Percentiles rank a stretch among this genome's conserved stretches.
phyloP scores from a whole-genome alignment of 2,888 invertebrate genomes.

The Macroteleia sp. region DNA sequence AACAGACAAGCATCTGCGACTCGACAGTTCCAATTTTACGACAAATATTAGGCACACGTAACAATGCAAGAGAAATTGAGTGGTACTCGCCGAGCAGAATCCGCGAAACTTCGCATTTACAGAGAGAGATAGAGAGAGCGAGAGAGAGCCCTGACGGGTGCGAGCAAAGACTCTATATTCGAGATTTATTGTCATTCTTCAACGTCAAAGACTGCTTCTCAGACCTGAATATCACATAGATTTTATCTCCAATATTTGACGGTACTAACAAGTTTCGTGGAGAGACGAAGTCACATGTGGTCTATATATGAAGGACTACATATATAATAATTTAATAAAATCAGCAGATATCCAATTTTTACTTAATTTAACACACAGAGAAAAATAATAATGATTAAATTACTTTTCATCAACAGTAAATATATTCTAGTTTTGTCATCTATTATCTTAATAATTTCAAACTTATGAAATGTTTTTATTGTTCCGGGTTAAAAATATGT shows the following conservation, averaged over 20 bases:
- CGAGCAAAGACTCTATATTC: conserved; percentile 44
- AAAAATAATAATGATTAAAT: no score
- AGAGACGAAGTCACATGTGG: no score
- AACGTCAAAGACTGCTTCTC: conserved; percentile 44
- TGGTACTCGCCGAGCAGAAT: conserved; percentile 60
- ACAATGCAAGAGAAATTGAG: conserved; percentile 46
- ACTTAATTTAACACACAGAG: no score
- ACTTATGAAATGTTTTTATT: no score
- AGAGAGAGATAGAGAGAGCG: conserved; percentile 18
- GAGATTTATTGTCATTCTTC: conserved; percentile 71
- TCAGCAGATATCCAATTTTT: no score
- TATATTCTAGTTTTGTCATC: no score
- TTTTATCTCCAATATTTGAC: conserved; percentile 34
- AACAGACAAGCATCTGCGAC: conserved; percentile 52
- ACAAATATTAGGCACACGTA: conserved; percentile 59
- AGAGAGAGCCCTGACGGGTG: conserved; percentile 26
- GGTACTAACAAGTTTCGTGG: not conserved
- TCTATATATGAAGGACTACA: no score
- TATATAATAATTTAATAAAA: no score
- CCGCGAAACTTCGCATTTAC: conserved; percentile 48
- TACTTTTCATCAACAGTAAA: no score
- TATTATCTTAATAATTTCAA: no score
- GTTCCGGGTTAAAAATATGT: no score
- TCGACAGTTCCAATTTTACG: conserved; percentile 47
- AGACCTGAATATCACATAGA: conserved; percentile 42